A percentile compares a stretch with the other conserved stretches of the same genome.
phyloP scores from a whole-genome alignment of 2,888 invertebrate genomes.

The Odontothrips loti region DNA sequence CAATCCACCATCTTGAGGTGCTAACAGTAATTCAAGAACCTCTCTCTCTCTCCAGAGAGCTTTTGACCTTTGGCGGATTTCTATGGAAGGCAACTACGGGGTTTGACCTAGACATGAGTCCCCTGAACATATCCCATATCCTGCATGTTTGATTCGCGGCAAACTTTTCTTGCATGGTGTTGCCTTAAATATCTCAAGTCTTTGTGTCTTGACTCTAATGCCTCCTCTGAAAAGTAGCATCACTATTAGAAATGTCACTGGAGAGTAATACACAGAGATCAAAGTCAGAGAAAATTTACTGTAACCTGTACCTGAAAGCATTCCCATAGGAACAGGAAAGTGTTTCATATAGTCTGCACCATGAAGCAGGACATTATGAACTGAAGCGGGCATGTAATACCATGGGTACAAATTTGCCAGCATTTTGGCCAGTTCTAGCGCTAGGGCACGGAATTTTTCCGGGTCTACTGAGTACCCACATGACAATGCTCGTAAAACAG shows the following conservation, averaged over 20 bases:
- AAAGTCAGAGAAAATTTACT: neutral
- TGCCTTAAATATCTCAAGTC: neutral
- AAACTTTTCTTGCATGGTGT: neutral
- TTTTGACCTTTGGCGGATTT: neutral
- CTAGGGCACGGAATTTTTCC: neutral
- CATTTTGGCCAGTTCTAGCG: neutral
- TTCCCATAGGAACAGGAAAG: neutral
- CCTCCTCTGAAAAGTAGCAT: neutral
- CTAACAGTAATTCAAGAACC: too few relatives aligned
- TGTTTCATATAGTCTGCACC: neutral
- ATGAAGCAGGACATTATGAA: neutral
- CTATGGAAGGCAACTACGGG: neutral
- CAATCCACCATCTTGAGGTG: too few relatives aligned
- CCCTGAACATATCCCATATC: neutral
- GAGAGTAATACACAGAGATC: too few relatives aligned
- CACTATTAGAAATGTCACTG: too few relatives aligned
- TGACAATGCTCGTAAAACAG: neutral
- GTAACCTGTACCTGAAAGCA: neutral
- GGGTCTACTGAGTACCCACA: neutral
- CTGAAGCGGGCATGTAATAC: neutral
- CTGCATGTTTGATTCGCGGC: neutral
- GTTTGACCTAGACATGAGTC: neutral
- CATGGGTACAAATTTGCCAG: neutral
- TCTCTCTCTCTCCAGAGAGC: too few relatives aligned
- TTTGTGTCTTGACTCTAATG: neutral